A percentile compares a stretch with the other conserved stretches of the same genome.
These are phyloP conservation scores for Bellardia pandia DNA, from an alignment of 2,888 invertebrate genomes.

Conservation along the genomic window DNA sequence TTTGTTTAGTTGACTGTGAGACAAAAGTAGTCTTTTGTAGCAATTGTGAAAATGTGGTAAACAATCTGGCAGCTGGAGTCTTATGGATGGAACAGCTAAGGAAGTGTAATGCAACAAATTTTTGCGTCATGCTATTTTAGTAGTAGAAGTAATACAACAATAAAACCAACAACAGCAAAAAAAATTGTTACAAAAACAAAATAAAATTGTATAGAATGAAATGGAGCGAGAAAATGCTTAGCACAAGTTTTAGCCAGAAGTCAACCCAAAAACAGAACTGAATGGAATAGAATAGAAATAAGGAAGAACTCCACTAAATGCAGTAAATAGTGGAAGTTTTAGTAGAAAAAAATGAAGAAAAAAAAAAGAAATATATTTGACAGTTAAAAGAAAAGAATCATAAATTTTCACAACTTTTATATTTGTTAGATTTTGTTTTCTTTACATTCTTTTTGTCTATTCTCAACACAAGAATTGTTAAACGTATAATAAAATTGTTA, in stretches of 20 bases:
- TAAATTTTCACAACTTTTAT: constrained; percentile 72
- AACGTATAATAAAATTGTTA: constrained; percentile 63
- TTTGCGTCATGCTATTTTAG: constrained; percentile 67
- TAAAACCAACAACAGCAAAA: constrained; percentile 20
- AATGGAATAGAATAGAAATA: constrained; percentile 42
- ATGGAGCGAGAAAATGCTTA: constrained; percentile 74
- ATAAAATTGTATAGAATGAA: constrained; percentile 64
- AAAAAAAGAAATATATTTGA: constrained; percentile 70
- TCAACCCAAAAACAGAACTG: constrained; percentile 43
- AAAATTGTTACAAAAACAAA: constrained; percentile 42
- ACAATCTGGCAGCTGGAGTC: constrained; percentile 69
- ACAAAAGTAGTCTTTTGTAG: constrained; percentile 64
- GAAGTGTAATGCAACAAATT: constrained; percentile 73
- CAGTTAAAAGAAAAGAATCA: constrained; percentile 73
- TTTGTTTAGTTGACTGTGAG: constrained; percentile 42
- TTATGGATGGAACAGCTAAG: constrained; percentile 50
- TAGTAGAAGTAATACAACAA: constrained; percentile 30
- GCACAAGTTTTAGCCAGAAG: constrained; percentile 64
- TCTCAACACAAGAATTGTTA: constrained; percentile 48
- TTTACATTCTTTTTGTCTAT: constrained; percentile 15
- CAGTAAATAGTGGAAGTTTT: constrained; percentile 44
- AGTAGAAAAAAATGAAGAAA: constrained; percentile 5
- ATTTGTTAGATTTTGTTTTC: constrained; percentile 51
- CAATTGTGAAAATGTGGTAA: constrained; percentile 69
- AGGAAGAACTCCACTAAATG: constrained; percentile 57